These are phyloP conservation scores for Gopherus flavomarginatus DNA, from an alignment of 2,113 vertebrate species.

Conservation along the genomic window DNA sequence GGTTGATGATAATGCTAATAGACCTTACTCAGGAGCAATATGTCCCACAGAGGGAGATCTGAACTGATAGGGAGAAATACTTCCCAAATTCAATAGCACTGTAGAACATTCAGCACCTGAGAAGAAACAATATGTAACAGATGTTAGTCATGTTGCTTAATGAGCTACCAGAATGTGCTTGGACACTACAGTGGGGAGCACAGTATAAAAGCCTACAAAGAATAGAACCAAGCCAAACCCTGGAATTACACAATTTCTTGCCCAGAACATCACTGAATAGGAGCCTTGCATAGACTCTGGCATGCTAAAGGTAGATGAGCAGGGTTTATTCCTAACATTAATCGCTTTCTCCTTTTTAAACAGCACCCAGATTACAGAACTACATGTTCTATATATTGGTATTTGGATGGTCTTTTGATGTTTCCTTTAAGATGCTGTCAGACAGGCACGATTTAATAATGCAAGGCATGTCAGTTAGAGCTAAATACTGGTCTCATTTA, in stretches of 20 bases:
- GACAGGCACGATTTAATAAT: background rate
- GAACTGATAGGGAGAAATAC: rapidly evolving
- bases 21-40: background rate
- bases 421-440: background rate
- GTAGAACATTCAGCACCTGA: background rate
- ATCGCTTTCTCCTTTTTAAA: background rate
- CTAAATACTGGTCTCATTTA: background rate
- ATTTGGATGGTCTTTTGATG: background rate
- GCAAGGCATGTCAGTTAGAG: background rate
- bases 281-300: background rate
- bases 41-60: background rate
- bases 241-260: rapidly evolving
- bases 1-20: background rate
- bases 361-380: background rate
- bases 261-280: background rate
- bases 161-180: background rate
- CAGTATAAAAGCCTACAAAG: background rate
- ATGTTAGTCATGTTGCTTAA: background rate
- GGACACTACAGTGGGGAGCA: background rate
- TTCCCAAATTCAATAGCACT: rapidly evolving
- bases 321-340: background rate
- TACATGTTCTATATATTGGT: background rate
- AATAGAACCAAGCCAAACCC: background rate
- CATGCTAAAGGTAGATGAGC: background rate
- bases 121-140: background rate